Evolutionary conservation across 2,888 invertebrate genomes (phyloP), one percentile per base, ranked within the genome.

Genomic region (Arrhopalites spinosus): DNA sequence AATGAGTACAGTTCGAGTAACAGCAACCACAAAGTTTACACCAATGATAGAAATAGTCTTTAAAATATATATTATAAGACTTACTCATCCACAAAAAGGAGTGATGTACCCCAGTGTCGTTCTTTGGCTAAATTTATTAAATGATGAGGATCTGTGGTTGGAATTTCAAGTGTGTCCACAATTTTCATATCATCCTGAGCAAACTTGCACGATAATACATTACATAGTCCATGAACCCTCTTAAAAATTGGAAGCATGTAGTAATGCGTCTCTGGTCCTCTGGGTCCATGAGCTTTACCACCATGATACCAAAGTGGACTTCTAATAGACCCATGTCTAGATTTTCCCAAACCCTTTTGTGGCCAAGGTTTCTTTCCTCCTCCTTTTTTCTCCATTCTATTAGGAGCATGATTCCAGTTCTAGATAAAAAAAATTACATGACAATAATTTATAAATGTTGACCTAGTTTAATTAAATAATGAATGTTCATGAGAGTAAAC

Each of bases 351-450:
- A 27, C 96, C 96, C 87, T 99, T 99, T 85, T 99, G 99, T 0
- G 94, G 95, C 96, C 97, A 98, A 0, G 98, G 98, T 84, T 99
- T 98, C 30, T 89, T 88, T 0, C 95, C 95, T 72, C 96, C 95
- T 50, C 97, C 97, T 67, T 90, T 87, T 74, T 93, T 91, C 87
- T 99, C 98, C 0, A 93, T 92, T 74, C 94, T 88, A 0, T 91
- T 90, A 85, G 93, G 92, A 1, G 92, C 89, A 83, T 92, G 88
- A 0, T 91, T 91, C 88, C 91, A 95, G 83, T 92, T 91, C 86
- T 50, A 64, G 68, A n/a, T 56, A 23, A 36, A 7, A 56, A 47
- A 15, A 47, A 25, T 67, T 17, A n/a, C n/a, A n/a, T n/a, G n/a
- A n/a, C n/a, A n/a, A 29, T 23, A 29, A 13, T 59, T 8, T 20